These are phyloP conservation scores for Procambarus clarkii DNA, from an alignment of 1,140 invertebrate genomes.

Conservation along the genomic window DNA sequence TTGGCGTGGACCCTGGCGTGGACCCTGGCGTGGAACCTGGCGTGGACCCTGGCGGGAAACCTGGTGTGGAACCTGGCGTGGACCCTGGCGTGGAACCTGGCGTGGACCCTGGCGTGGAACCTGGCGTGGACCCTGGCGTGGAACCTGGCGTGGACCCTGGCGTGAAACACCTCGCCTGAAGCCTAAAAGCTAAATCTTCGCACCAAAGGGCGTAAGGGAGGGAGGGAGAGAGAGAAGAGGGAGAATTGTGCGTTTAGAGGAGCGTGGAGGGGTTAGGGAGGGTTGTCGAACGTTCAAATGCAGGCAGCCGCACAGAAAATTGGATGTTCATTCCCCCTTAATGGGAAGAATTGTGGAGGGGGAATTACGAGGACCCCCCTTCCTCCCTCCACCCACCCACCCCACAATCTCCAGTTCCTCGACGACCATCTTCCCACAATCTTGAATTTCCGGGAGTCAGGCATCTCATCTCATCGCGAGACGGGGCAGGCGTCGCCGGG, in stretches of 20 bases:
- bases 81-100: neutral
- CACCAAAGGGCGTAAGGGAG: no score
- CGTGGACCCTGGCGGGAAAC: no score
- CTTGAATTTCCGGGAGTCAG: neutral
- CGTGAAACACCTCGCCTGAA: neutral
- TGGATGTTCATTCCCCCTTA: constrained; percentile 47
- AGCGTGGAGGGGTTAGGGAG: neutral
- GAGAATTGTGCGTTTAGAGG: neutral
- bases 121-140: neutral
- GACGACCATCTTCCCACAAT: neutral
- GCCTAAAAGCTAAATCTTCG: no score
- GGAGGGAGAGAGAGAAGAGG: no score
- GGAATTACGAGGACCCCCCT: no score
- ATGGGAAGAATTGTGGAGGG: constrained; percentile 46
- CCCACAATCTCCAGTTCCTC: neutral
- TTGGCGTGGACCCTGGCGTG: no score
- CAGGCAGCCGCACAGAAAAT: constrained; percentile 41
- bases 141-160: no score
- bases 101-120: neutral
- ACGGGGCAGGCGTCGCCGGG: no score
- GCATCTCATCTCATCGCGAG: no score
- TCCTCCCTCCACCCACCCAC: no score
- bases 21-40: no score
- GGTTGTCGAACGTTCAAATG: constrained; percentile 13
- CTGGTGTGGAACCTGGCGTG: no score